Evolutionary conservation across 2,113 vertebrate species (phyloP), one percentile per base, ranked within the genome.

Genomic region (Stomatorhinus ivindoensis): DNA sequence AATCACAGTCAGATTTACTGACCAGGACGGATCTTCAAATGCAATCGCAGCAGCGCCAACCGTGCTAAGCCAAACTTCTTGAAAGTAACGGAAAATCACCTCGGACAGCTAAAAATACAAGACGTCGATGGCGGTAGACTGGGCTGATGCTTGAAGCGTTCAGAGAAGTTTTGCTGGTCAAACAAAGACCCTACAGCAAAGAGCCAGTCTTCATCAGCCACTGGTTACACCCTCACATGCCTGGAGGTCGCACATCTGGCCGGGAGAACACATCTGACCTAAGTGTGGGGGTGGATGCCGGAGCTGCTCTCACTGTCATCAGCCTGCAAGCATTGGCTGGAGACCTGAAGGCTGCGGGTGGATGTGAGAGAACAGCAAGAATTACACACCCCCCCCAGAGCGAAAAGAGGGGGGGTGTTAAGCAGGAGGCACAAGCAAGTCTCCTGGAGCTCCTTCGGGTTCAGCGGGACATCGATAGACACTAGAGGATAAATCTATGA

Each of bases 21-120:
- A 82, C 10, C 46, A 13, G 13, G 87, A 73, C 58, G 15, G 24
- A 39, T 17, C 50, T 44, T 39, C 35, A 21, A 24, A 53, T 53
- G 27, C 46, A 76, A 89, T 35, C 83, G 69, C 15, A 4, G 31
- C n/a, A 65, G 61, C 83, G 90, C 15, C 83, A 90, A 21, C 31
- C 84, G 31, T 91, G 53, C 80, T 90, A 80, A 93, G 92, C 58
- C 92, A 55, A 89, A 47, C 4, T 27, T 27, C 46, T 15, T 27
- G 13, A 88, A 13, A 13, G 39, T 4, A 19, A 0, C 9, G 4
- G 21, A 55, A 39, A n/a, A 55, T 58, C 48, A 89, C 39, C 42
- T 27, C 19, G 87, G 55, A 47, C 10, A 69, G 42, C 44, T 31
- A 27, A 73, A 47, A 50, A 88, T 31, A 88, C n/a, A 21, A 55